phyloP scores from a whole-genome alignment of 2,888 invertebrate genomes.

The Homarus gammarus region DNA sequence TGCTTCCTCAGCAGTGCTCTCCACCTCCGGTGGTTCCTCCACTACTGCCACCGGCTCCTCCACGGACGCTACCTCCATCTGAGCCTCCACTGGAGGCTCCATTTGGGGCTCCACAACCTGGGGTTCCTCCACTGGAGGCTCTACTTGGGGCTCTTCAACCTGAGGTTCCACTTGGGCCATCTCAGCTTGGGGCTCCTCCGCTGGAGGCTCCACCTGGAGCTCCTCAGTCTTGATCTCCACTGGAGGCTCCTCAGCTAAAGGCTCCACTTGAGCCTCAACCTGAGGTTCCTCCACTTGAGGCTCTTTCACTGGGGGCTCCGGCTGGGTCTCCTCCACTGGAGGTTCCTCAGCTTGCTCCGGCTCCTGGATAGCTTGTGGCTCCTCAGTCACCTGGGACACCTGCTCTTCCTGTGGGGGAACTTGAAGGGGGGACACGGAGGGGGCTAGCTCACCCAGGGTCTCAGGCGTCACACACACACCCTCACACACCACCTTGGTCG shows the following conservation, averaged over 20 bases:
- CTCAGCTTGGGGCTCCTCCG: constrained; percentile 44
- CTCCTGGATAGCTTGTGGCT: constrained; percentile 10
- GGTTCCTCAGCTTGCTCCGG: not conserved
- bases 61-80: constrained; percentile 20
- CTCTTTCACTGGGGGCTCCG: constrained; percentile 14
- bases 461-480: constrained; percentile 74
- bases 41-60: constrained; percentile 39
- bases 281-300: constrained; percentile 36
- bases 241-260: constrained; percentile 14
- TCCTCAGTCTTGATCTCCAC: constrained; percentile 32
- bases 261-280: constrained; percentile 41
- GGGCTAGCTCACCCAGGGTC: constrained; percentile 61
- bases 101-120: constrained; percentile 23
- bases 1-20: constrained; percentile 29
- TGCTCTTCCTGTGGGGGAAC: constrained; percentile 68
- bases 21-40: constrained; percentile 23
- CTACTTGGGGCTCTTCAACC: constrained; percentile 24
- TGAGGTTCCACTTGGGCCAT: constrained; percentile 31
- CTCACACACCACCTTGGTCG: constrained; percentile 71
- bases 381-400: constrained; percentile 14
- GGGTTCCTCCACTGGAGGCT: constrained; percentile 29
- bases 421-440: constrained; percentile 64
- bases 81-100: constrained; percentile 37
- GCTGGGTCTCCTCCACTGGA: constrained; percentile 7
- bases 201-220: constrained; percentile 37